Percentiles rank a stretch among this genome's conserved stretches.
These are phyloP conservation scores for Archips xylosteana DNA, from an alignment of 2,888 invertebrate species.

Conservation along the genomic window DNA sequence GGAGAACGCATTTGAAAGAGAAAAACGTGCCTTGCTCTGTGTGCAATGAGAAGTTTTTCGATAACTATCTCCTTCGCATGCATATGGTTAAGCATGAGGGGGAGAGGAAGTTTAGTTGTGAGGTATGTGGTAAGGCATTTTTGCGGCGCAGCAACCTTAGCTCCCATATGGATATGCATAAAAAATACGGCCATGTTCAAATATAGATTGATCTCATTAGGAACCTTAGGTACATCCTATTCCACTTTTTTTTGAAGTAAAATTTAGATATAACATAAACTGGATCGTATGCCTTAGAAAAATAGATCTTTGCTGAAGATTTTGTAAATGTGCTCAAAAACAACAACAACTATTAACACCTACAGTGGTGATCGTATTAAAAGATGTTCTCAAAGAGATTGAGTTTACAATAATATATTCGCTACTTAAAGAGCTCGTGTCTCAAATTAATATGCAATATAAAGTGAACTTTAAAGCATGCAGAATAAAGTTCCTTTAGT, in stretches of 20 bases:
- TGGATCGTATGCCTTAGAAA: not conserved
- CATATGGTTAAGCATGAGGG: constrained; percentile 85
- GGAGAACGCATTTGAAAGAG: constrained; percentile 78
- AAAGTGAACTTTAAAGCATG: too few relatives aligned
- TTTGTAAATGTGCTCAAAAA: too few relatives aligned
- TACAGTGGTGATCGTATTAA: too few relatives aligned
- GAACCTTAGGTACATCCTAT: constrained; percentile 15
- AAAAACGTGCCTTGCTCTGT: constrained; percentile 75
- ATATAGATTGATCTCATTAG: constrained; percentile 34
- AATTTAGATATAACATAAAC: not conserved
- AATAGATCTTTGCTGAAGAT: not conserved
- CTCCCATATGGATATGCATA: constrained; percentile 84
- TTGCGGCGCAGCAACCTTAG: constrained; percentile 85
- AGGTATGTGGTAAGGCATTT: constrained; percentile 85
- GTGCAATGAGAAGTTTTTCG: constrained; percentile 75
- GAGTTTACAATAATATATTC: too few relatives aligned
- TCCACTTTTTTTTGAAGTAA: not conserved
- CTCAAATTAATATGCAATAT: too few relatives aligned
- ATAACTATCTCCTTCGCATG: constrained; percentile 70
- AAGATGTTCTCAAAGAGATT: too few relatives aligned
- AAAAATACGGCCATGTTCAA: constrained; percentile 70
- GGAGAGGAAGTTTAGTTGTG: constrained; percentile 83
- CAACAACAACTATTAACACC: too few relatives aligned
- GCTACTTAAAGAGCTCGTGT: too few relatives aligned
- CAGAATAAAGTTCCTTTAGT: too few relatives aligned